Conservation (phyloP, 30 jellyfish, hydroid and myxozoan species). For the Sanderia malayensis region DNA sequence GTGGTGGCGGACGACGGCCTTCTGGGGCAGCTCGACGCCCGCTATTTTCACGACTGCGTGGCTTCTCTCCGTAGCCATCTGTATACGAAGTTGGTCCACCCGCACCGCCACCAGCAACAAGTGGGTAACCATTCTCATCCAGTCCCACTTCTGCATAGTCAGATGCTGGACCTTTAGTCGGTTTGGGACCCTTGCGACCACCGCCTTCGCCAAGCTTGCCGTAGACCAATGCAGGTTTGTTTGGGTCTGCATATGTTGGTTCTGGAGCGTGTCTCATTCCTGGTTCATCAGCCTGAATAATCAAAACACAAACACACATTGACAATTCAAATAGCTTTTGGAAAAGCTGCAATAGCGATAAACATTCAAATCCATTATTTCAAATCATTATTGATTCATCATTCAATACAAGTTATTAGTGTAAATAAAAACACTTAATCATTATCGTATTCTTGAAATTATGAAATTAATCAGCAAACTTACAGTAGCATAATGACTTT, state of each 20-base stretch:
- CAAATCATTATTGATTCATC: too few relatives aligned
- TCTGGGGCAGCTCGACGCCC: constrained; percentile 37
- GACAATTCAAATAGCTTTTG: too few relatives aligned
- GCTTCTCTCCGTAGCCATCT: constrained; percentile 47
- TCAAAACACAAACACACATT: too few relatives aligned
- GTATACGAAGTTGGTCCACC: constrained; percentile 31
- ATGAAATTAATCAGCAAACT: too few relatives aligned
- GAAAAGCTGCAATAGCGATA: too few relatives aligned
- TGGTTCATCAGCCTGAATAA: constrained; percentile 24
- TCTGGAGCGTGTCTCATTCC: not conserved
- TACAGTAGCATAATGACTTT: not conserved
- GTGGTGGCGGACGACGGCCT: constrained; percentile 51
- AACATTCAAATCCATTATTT: too few relatives aligned
- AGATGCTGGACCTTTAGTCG: constrained; percentile 6
- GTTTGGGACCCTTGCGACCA: constrained; percentile 25
- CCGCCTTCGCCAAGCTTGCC: constrained; percentile 44
- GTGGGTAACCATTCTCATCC: constrained; percentile 42
- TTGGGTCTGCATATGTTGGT: constrained; percentile 41
- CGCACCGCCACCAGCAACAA: constrained; percentile 19
- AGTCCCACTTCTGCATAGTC: constrained; percentile 46
- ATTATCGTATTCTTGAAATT: too few relatives aligned
- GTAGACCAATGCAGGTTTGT: constrained; percentile 7
- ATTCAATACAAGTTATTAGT: too few relatives aligned
- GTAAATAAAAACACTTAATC: too few relatives aligned
- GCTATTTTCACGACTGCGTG: constrained; percentile 25